These are phyloP conservation scores for Lutjanus campechanus DNA, from an alignment of 2,797 vertebrate species.

Conservation along the genomic window DNA sequence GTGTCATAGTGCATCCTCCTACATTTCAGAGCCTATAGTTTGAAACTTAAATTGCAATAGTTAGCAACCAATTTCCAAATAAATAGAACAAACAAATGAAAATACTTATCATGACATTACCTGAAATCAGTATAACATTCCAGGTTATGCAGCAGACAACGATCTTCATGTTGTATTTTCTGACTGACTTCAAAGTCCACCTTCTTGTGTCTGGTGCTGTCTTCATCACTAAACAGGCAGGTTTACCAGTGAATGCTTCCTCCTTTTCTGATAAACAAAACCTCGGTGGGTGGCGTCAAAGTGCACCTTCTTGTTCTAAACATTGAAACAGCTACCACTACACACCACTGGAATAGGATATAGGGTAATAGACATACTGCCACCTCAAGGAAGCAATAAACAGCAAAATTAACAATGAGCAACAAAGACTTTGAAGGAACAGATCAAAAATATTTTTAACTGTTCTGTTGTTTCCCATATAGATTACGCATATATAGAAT, in stretches of 20 bases:
- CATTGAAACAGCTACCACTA: not conserved
- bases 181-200: not conserved
- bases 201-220: not conserved
- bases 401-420: too few species aligned
- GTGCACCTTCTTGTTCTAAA: not conserved
- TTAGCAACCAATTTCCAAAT: too few species aligned
- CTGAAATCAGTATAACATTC: slow-evolving; percentile 32
- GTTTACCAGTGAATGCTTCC: not conserved
- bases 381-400: not conserved
- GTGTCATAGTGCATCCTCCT: too few species aligned
- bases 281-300: not conserved
- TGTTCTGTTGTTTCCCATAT: too few species aligned
- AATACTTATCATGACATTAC: slow-evolving; percentile 16
- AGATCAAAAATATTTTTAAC: too few species aligned
- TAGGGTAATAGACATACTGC: not conserved
- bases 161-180: slow-evolving; percentile 23
- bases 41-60: too few species aligned
- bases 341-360: not conserved
- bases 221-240: not conserved
- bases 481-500: too few species aligned
- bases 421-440: too few species aligned
- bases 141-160: slow-evolving; percentile 8
- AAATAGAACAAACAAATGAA: too few species aligned
- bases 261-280: not conserved
- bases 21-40: too few species aligned